phyloP scores from a whole-genome alignment of 2,113 vertebrate genomes.

The Bujurquina vittata region DNA sequence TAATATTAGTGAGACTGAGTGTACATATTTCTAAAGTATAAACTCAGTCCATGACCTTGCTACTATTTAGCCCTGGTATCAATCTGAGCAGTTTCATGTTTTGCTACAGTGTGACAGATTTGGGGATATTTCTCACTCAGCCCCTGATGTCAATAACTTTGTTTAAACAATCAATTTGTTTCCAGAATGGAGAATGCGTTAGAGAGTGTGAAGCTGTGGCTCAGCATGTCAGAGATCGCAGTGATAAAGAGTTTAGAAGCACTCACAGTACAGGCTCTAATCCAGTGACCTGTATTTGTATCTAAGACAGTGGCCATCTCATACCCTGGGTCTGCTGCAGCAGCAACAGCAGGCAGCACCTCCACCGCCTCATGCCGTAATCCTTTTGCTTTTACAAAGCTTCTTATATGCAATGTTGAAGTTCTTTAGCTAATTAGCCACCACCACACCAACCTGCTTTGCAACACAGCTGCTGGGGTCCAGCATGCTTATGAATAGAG shows the following conservation, averaged over 20 bases:
- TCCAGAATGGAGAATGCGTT: too few species aligned
- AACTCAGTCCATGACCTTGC: not conserved
- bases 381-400: not conserved
- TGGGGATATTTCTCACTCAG: not conserved
- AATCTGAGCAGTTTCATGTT: not conserved
- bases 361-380: not conserved
- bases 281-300: not conserved
- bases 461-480: not conserved
- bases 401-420: not conserved
- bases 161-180: not conserved
- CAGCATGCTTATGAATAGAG: too few species aligned
- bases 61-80: not conserved
- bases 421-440: not conserved
- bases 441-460: not conserved
- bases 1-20: not conserved
- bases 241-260: not conserved
- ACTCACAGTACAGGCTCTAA: not conserved
- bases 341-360: too few species aligned
- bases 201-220: too few species aligned
- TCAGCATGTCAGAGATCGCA: too few species aligned
- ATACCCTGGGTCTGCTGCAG: too few species aligned
- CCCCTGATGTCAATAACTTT: not conserved
- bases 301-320: too few species aligned
- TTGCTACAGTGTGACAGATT: accelerated
- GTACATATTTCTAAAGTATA: not conserved